These are phyloP conservation scores for Taxidea taxus DNA, from an alignment of 2,113 vertebrate genomes.

Conservation along the genomic window DNA sequence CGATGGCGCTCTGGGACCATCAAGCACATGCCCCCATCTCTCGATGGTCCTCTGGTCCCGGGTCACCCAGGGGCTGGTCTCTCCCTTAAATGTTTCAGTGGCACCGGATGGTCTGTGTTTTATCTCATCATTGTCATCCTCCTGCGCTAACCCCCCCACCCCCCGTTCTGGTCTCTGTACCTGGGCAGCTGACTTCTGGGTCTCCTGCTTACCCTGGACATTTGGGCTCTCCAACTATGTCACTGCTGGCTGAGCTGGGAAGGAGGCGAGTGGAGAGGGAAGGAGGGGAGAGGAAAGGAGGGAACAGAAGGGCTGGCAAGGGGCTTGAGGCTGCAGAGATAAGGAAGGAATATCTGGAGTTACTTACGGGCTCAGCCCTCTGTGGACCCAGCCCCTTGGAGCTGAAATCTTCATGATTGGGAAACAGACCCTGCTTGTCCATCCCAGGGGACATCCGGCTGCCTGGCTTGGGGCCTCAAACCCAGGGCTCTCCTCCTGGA, in stretches of 20 bases:
- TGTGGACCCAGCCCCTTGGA: not conserved
- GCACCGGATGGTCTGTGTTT: slow-evolving; percentile 9
- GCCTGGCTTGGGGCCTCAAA: not conserved
- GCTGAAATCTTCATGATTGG: not conserved
- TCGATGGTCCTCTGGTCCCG: not conserved
- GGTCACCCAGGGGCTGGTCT: not conserved
- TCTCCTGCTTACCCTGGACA: not conserved
- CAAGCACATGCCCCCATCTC: not conserved
- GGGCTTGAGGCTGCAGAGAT: not conserved
- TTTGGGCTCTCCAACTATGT: not conserved
- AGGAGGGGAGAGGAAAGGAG: not conserved
- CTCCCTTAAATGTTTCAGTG: not conserved
- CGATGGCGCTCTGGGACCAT: slow-evolving; percentile 72
- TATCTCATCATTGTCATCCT: not conserved
- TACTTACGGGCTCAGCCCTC: not conserved
- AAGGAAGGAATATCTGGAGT: not conserved
- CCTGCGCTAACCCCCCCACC: rapidly evolving
- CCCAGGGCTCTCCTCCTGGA: not conserved
- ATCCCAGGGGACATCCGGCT: not conserved
- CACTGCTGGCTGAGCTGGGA: not conserved
- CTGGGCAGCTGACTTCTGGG: not conserved
- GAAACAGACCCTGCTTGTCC: not conserved
- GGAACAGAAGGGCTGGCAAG: not conserved
- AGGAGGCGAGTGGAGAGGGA: not conserved
- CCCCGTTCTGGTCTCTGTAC: not conserved